These are phyloP conservation scores for Xenotilapia leptura DNA, from an alignment of 2,113 vertebrate species.

Conservation along the genomic window DNA sequence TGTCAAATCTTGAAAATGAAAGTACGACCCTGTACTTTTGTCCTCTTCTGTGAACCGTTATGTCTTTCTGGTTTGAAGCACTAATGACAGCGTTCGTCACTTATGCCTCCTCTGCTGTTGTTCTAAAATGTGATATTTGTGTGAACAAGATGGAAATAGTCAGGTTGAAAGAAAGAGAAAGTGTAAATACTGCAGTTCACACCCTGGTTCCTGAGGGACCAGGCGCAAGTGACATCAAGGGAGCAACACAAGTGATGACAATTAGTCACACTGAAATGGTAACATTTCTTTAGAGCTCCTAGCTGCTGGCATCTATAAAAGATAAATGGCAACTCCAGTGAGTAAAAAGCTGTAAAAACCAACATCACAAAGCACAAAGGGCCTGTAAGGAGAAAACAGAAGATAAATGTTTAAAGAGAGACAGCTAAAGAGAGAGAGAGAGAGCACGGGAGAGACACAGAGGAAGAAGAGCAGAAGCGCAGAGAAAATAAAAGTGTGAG, in stretches of 20 bases:
- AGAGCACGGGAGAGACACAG: slow-evolving; percentile 38
- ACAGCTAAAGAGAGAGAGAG: slow-evolving; percentile 41
- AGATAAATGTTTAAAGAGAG: slow-evolving; percentile 88
- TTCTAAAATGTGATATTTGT: not conserved
- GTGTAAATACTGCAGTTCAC: slow-evolving; percentile 36
- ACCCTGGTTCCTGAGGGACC: slow-evolving; percentile 33
- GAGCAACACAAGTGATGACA: slow-evolving; percentile 46
- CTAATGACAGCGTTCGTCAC: not conserved
- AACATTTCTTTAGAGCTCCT: slow-evolving; percentile 39
- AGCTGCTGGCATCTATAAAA: slow-evolving; percentile 67
- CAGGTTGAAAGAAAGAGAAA: not conserved
- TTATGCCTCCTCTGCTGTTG: not conserved
- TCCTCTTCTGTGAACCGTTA: not conserved
- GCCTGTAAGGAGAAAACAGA: slow-evolving; percentile 72
- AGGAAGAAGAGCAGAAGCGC: slow-evolving; percentile 59
- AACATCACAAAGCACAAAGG: slow-evolving; percentile 72
- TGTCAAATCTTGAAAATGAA: slow-evolving; percentile 29
- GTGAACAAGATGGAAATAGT: not conserved
- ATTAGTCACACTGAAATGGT: slow-evolving; percentile 63
- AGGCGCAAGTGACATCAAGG: slow-evolving; percentile 50
- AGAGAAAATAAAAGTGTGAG: slow-evolving; percentile 80
- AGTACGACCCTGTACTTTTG: slow-evolving; percentile 9
- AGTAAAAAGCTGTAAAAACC: slow-evolving; percentile 70
- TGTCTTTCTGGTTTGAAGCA: not conserved
- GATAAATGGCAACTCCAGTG: slow-evolving; percentile 68